phyloP scores from a whole-genome alignment of 2,113 vertebrate species.

The Ramphastos sulfuratus region DNA sequence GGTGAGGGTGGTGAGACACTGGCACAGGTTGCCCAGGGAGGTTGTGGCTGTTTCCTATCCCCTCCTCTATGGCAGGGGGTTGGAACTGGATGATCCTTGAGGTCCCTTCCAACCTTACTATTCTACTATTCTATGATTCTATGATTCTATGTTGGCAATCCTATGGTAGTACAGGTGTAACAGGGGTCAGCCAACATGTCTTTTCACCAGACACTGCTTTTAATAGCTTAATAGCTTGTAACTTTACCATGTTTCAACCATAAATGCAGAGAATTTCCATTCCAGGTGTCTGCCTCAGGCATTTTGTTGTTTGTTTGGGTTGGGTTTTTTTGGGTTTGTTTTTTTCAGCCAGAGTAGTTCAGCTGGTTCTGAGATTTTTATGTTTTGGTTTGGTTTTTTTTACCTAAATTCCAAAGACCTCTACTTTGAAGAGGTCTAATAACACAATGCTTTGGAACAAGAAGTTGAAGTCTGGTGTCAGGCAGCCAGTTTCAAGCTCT shows the following conservation, averaged over 20 bases:
- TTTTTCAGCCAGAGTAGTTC: neutral
- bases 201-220: slow-evolving; percentile 38
- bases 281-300: slow-evolving; percentile 44
- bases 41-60: no score
- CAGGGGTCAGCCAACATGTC: slow-evolving; percentile 1
- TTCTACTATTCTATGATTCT: no score
- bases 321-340: neutral
- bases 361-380: slow-evolving; percentile 12
- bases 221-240: neutral
- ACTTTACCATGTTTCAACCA: slow-evolving; percentile 15
- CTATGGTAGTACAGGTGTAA: neutral
- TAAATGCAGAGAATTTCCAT: slow-evolving; percentile 37
- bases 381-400: neutral
- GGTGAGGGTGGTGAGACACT: no score
- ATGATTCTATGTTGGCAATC: neutral
- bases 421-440: neutral
- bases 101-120: no score
- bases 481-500: neutral
- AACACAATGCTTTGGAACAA: neutral
- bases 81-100: no score
- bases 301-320: neutral
- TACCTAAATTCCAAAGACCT: neutral
- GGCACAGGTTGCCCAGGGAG: no score
- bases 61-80: no score
- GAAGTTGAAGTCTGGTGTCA: neutral